phyloP scores from a whole-genome alignment of 2,113 vertebrate species.

The Campylomormyrus tamandua region DNA sequence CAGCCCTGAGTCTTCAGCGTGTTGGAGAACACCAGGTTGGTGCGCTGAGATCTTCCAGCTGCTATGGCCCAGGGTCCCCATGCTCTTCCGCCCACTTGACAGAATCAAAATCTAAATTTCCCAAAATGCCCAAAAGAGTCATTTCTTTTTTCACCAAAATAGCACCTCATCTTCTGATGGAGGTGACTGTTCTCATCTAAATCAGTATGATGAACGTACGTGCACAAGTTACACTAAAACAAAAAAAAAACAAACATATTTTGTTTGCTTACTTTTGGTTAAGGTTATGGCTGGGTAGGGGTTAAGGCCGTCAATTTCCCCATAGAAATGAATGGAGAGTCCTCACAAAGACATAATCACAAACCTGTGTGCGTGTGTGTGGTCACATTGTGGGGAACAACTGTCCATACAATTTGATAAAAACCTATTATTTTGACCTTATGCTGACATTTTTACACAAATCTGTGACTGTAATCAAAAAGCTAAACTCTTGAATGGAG shows the following conservation, averaged over 20 bases:
- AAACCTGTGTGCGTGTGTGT: too few species aligned
- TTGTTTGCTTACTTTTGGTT: too few species aligned
- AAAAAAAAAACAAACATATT: neutral
- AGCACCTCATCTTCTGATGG: slow-evolving; percentile 37
- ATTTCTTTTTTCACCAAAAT: slow-evolving; percentile 16
- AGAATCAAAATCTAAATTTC: slow-evolving; percentile 30
- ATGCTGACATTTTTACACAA: neutral
- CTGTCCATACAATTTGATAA: neutral
- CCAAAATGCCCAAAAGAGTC: slow-evolving; percentile 7
- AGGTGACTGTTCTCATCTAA: slow-evolving; percentile 32
- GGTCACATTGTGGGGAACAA: neutral
- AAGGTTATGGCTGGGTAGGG: too few species aligned
- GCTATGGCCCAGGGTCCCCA: slow-evolving; percentile 18
- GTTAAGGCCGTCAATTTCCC: too few species aligned
- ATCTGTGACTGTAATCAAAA: neutral
- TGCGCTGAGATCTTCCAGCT: slow-evolving; percentile 26
- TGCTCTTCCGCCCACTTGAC: slow-evolving; percentile 27
- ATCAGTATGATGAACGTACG: slow-evolving; percentile 44
- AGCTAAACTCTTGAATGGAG: neutral
- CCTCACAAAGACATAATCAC: too few species aligned
- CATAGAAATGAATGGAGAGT: too few species aligned
- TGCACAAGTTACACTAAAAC: slow-evolving; percentile 22
- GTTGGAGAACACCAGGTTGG: slow-evolving; percentile 1
- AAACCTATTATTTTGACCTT: neutral
- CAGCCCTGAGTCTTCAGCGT: neutral